Conservation (phyloP, 1,140 invertebrate species). For the Anastrepha obliqua region DNA sequence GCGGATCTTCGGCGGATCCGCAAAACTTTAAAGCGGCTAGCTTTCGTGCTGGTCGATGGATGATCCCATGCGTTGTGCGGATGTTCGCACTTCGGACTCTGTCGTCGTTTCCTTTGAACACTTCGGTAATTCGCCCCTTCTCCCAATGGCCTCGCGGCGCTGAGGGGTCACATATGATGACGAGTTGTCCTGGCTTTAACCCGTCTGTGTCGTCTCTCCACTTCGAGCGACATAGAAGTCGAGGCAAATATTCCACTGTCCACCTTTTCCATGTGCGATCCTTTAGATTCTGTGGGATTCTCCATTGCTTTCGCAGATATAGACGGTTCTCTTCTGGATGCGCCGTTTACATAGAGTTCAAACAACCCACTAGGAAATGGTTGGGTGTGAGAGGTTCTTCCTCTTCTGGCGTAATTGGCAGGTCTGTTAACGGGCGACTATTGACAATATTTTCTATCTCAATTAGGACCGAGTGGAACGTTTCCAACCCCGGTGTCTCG, state of each 20-base stretch:
- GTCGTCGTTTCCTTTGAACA: too few species aligned
- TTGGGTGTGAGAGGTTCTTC: neutral
- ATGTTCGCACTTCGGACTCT: too few species aligned
- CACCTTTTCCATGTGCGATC: neutral
- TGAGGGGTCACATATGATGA: too few species aligned
- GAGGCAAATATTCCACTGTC: neutral
- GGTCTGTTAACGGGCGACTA: neutral
- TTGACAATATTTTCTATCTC: neutral
- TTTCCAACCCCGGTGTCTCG: neutral
- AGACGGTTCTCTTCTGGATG: neutral
- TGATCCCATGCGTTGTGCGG: too few species aligned
- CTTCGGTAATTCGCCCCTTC: too few species aligned
- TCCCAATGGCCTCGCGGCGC: too few species aligned
- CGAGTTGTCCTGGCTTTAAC: too few species aligned
- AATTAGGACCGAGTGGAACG: neutral
- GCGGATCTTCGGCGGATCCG: too few species aligned
- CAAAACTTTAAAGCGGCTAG: too few species aligned
- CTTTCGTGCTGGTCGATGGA: too few species aligned
- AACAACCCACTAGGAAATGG: neutral
- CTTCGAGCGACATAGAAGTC: neutral
- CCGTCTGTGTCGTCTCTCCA: neutral
- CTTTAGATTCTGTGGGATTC: neutral
- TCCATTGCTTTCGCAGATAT: neutral
- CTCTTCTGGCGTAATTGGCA: neutral
- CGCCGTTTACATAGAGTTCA: neutral